Base-by-base conservation (phyloP, 92 coral and sea anemone genomes). In the Actinernus sp. region DNA sequence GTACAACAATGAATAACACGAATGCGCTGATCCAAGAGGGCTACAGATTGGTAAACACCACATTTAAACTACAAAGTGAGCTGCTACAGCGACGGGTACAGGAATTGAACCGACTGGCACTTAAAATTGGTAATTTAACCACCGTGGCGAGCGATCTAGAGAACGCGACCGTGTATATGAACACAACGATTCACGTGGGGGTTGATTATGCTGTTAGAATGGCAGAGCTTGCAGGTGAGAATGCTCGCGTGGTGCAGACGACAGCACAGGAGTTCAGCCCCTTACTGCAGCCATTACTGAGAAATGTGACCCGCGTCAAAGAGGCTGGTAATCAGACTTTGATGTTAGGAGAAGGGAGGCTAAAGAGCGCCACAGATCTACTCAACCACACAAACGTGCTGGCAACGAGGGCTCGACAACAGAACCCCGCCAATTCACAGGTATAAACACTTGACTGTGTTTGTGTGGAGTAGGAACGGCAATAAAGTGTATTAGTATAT, bases 301-400 rank as follows among this genome's bases (percentile, higher is more conserved):
- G 23, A 36, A 89, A 85, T 53, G 85, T 68, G 11, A 64, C 87
- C 12, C 40, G 49, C 31, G 79, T 76, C 7, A 64, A 58, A 37
- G 47, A n/a, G 1, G 31, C 73, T 20, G 96, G 90, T 26, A 69
- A 71, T 21, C 48, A 37, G 8, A 76, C 90, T 3, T 45, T 65
- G 1, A 68, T 65, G 29, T 49, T 64, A 29, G 85, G 76, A 46
- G 55, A 67, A 26, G 45, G 43, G 25, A 71, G 85, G 60, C 53
- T 85, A 17, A 3, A 55, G 51, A 93, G 58, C 11, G 88, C 96
- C 3, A 58, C 67, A 19, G 51, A 48, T 16, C 66, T 84, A 30
- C 66, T 88, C n/a, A 81, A 82, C 25, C 74, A 78, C 56, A 81
- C 92, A 39, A 51, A 27, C 49, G 37, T 24, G 18, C 49, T 85